A percentile compares a stretch with the other conserved stretches of the same genome.
Evolutionary conservation across 2,797 vertebrate genomes (phyloP).

Genomic region (Arctocebus calabarensis): DNA sequence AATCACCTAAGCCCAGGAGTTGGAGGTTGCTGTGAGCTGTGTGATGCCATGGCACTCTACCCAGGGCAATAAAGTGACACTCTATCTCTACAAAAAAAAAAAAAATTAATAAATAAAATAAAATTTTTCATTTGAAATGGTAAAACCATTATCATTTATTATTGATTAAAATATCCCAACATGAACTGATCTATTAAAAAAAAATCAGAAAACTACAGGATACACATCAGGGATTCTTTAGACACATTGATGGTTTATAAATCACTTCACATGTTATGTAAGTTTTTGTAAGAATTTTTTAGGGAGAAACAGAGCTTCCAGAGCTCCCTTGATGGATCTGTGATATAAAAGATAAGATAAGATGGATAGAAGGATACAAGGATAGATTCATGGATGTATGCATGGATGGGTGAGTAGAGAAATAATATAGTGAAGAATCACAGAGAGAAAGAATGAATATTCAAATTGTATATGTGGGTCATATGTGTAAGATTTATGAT

Average conservation of each 20-base stretch:
- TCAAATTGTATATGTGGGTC: neutral
- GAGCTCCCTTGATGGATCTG: neutral
- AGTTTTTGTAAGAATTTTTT: neutral
- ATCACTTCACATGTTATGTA: neutral
- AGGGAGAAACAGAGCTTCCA: neutral
- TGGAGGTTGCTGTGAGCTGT: no score
- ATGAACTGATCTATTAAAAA: neutral
- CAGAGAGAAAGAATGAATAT: neutral
- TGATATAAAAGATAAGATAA: neutral
- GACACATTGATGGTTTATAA: neutral
- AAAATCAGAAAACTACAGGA: neutral
- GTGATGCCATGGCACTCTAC: no score
- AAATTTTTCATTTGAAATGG: neutral
- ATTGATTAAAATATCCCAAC: neutral
- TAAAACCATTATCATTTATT: neutral
- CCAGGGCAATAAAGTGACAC: no score
- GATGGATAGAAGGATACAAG: no score
- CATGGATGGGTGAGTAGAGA: neutral
- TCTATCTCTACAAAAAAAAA: no score
- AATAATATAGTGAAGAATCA: neutral
- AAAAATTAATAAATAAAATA: no score
- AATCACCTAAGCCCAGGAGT: no score
- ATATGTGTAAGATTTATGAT: neutral
- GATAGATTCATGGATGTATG: neutral
- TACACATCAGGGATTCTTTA: neutral